Base-by-base conservation (phyloP, 2,113 vertebrate species). In the Plotosus lineatus region DNA sequence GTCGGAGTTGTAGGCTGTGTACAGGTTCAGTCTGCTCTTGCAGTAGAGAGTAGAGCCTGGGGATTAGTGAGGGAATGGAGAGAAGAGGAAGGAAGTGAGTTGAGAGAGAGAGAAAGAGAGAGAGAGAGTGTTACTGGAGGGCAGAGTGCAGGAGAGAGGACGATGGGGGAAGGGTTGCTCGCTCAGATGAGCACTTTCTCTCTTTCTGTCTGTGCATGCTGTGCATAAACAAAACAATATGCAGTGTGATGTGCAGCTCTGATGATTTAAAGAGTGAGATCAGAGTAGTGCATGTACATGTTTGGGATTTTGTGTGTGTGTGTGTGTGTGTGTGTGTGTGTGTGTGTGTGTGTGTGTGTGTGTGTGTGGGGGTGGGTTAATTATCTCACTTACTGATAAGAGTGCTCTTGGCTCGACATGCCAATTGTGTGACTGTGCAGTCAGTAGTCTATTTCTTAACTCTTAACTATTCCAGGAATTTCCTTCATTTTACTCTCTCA, bases 401-500 rank as follows among this genome's bases (percentile, higher is more conserved):
- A 63, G 79, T 50, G 31, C 84, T 81, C 82, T 84, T 79, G 82
- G 82, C 85, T 83, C 48, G 31, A 38, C 72, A 40, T 56, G 36
- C 65, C 51, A 42, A 51, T 85, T 85, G 75, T 75, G 60, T 78
- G 55, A 82, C 75, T 75, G 76, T 48, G 68, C 79, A 84, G 38
- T 69, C 77, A 44, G 83, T 56, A 53, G 73, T 82, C 65, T 60
- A 60, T 69, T 61, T 77, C 75, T 85, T 56, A 86, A 82, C 68
- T 87, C 78, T 81, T 50, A 87, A 82, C 68, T 87, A 87, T 87
- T 85, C 78, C 78, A 83, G 83, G 85, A 87, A 87, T 87, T 83
- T 87, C 77, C 83, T 85, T 86, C 28, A 61, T 48, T 55, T 56
- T n/a, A 48, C 17, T 80, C 66, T 81, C 23, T 80, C 53, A 46